Evolutionary conservation across 2,888 invertebrate genomes (phyloP), one percentile per base, ranked within the genome.

Genomic region (Ornithoptera priamus): DNA sequence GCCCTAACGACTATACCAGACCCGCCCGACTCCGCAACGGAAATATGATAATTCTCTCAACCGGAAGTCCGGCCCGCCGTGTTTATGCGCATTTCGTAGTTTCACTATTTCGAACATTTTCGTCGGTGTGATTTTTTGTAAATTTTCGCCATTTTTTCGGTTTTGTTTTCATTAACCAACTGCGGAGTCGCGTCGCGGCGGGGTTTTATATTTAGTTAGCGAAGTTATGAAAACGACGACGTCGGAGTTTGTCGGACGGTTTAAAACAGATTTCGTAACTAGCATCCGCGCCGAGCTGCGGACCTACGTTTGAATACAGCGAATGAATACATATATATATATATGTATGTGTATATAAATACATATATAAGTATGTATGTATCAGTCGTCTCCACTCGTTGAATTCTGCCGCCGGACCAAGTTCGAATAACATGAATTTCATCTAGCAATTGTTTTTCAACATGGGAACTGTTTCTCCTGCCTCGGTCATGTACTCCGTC

Each of bases 11-110:
- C 30, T 36, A 65, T 63, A 59, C 61, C 42, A 58, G 58, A 50
- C 22, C 56, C 42, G 50, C 60, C 57, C 63, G 58, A 42, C 24
- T 65, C 68, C 67, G 65, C 20, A 64, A 63, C 71, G 71, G 71
- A 73, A 71, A 71, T 73, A 73, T 71, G 71, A 72, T 72, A 72
- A 72, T 71, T 69, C 68, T 42, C 59, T 30, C 67, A 57, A 50
- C 70, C 73, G 73, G 73, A 73, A 68, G 66, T 68, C 59, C 53
- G 61, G 61, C 59, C 62, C 62, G 67, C 67, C 64, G 65, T 73
- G 73, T 72, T 73, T 72, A 72, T 65, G 65, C 69, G 58, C 56
- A 42, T 58, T 58, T 50, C 66, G 69, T 72, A 71, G 69, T 70
- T 67, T 50, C 60, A 18, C 62, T 46, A 64, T 61, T 67, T 70